These are phyloP conservation scores for Oreocharis arfaki DNA, from an alignment of 2,113 vertebrate species.

Conservation along the genomic window DNA sequence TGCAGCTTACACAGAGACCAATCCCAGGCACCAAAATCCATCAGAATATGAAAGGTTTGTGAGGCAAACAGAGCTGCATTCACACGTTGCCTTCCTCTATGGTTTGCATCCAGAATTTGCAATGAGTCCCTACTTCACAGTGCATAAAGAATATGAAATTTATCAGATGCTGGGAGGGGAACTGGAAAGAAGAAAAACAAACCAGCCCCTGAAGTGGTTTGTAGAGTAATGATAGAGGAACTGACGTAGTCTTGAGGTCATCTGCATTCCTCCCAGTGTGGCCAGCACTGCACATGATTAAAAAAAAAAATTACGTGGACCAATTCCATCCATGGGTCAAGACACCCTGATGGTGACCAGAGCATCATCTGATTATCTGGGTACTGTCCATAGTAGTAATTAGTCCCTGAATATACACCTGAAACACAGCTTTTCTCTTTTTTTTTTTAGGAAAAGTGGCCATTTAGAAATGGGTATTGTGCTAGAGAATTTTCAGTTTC, in stretches of 20 bases:
- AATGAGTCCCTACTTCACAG: neutral
- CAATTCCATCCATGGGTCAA: neutral
- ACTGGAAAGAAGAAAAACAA: neutral
- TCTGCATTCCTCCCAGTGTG: neutral
- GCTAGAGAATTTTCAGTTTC: slow-evolving; percentile 40
- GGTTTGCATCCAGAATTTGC: neutral
- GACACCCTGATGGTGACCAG: neutral
- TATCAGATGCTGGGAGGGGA: neutral
- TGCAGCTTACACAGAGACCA: neutral
- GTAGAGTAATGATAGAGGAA: neutral
- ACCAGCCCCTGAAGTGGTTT: neutral
- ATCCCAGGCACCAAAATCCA: neutral
- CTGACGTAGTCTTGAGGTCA: neutral
- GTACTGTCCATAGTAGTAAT: neutral
- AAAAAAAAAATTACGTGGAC: neutral
- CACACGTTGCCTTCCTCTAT: neutral
- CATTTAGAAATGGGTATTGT: neutral
- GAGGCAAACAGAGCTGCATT: neutral
- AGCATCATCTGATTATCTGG: neutral
- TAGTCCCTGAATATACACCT: neutral
- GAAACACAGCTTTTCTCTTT: neutral
- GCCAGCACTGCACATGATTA: neutral
- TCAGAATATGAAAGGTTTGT: neutral
- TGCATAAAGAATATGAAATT: neutral
- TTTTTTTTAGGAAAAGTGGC: neutral